Evolutionary conservation across 2,113 vertebrate species (phyloP).

Genomic region (Entomyzon cyanotis): DNA sequence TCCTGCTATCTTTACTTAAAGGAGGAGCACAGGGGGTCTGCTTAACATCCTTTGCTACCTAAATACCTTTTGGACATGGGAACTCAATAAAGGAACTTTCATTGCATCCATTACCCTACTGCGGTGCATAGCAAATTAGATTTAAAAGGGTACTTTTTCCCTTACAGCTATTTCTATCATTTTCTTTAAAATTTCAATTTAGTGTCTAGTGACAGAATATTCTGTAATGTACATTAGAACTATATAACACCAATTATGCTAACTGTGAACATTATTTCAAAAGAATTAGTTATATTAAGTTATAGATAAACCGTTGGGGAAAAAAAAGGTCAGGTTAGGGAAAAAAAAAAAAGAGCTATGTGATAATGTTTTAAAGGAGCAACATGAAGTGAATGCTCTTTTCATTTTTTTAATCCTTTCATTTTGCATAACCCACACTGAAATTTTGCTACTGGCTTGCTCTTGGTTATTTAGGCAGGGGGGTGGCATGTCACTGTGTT

Average conservation of each 20-base stretch:
- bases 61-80: slow-evolving; percentile 92
- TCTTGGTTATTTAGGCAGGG: background rate
- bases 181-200: slow-evolving; percentile 96
- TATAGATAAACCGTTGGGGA: slow-evolving; percentile 78
- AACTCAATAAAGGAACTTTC: slow-evolving; percentile 86
- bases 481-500: background rate
- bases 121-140: slow-evolving; percentile 97
- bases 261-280: slow-evolving; percentile 87
- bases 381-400: slow-evolving; percentile 59
- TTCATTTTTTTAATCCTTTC: slow-evolving; percentile 48
- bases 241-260: slow-evolving; percentile 89
- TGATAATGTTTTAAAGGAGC: slow-evolving; percentile 62
- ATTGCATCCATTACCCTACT: slow-evolving; percentile 92
- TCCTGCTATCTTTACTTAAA: slow-evolving; percentile 83
- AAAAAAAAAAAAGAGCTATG: slow-evolving; percentile 27
- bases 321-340: slow-evolving; percentile 73
- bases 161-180: slow-evolving; percentile 88
- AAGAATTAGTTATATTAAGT: slow-evolving; percentile 86
- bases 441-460: slow-evolving; percentile 9
- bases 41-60: slow-evolving; percentile 83
- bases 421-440: slow-evolving; percentile 42
- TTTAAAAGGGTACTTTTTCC: slow-evolving; percentile 92
- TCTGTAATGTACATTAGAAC: slow-evolving; percentile 85
- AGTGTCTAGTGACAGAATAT: slow-evolving; percentile 88
- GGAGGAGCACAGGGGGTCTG: slow-evolving; percentile 74